phyloP scores from a whole-genome alignment of 2,888 invertebrate genomes.

The Drosophila rellima region DNA sequence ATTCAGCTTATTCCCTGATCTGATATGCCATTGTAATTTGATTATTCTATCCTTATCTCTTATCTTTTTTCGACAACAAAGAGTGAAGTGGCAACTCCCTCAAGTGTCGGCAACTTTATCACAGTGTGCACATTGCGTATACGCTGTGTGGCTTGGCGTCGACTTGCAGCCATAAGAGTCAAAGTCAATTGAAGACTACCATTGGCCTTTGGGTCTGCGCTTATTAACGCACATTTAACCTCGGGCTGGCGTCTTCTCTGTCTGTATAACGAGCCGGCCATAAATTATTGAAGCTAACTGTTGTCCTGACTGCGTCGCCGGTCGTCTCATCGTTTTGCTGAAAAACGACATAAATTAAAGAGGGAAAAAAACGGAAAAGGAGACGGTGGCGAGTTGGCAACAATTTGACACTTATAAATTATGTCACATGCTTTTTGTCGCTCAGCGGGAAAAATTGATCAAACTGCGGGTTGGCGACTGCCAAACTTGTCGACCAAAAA shows the following conservation, averaged over 20 bases:
- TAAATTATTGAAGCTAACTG: constrained; percentile 75
- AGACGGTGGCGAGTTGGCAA: constrained; percentile 29
- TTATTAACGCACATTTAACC: constrained; percentile 77
- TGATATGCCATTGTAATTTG: constrained; percentile 18
- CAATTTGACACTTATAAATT: constrained; percentile 79
- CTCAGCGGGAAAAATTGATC: constrained; percentile 59
- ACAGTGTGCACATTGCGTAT: constrained; percentile 45
- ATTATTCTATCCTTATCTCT: constrained; percentile 7
- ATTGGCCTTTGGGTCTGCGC: constrained; percentile 55
- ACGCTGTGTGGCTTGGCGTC: constrained; percentile 34
- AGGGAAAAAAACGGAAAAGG: neutral
- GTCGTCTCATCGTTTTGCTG: constrained; percentile 8
- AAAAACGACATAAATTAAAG: constrained; percentile 70
- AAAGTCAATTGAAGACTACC: constrained; percentile 41
- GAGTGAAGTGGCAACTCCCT: constrained; percentile 8
- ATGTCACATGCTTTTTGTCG: constrained; percentile 72
- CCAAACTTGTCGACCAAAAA: constrained; percentile 46
- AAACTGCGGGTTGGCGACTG: constrained; percentile 37
- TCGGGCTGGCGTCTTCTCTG: constrained; percentile 44
- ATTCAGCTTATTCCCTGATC: constrained; percentile 15
- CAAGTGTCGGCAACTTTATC: constrained; percentile 20
- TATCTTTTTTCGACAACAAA: neutral
- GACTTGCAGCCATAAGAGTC: constrained; percentile 12
- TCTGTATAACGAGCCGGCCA: constrained; percentile 49
- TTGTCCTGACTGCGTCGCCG: constrained; percentile 32